Evolutionary conservation across 30 jellyfish, hydroid and myxozoan species (phyloP).

Genomic region (Cassiopea andromeda): DNA sequence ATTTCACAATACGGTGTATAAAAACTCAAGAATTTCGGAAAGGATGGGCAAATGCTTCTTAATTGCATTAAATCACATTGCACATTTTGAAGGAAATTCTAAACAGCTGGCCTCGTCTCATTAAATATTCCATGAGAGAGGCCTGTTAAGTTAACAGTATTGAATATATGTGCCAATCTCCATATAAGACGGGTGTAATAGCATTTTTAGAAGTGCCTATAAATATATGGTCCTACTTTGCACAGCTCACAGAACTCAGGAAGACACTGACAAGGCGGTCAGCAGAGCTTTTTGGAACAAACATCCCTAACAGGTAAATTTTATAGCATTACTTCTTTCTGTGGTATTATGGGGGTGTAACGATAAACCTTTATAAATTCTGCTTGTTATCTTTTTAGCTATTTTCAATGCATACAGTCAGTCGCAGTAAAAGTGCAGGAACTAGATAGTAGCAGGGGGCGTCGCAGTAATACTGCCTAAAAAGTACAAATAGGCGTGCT

Average conservation of each 20-base stretch:
- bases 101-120: constrained; percentile 13
- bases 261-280: not conserved
- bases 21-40: not conserved
- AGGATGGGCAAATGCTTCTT: not conserved
- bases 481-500: too few species aligned
- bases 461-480: too few species aligned
- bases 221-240: not conserved
- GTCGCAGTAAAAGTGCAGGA: too few species aligned
- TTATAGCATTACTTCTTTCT: not conserved
- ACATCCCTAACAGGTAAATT: not conserved
- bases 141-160: not conserved
- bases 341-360: too few species aligned
- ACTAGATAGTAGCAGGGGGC: too few species aligned
- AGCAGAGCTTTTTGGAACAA: not conserved
- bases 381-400: too few species aligned
- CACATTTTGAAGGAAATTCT: not conserved
- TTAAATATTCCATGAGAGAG: constrained; percentile 12
- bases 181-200: not conserved
- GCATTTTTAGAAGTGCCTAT: not conserved
- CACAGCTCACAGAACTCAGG: not conserved
- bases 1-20: not conserved
- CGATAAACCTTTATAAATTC: too few species aligned
- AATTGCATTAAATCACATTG: not conserved
- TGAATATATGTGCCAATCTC: not conserved
- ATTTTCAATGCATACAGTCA: too few species aligned